Evolutionary conservation across 1,140 invertebrate genomes (phyloP).

Genomic region (Aphidius ervi): DNA sequence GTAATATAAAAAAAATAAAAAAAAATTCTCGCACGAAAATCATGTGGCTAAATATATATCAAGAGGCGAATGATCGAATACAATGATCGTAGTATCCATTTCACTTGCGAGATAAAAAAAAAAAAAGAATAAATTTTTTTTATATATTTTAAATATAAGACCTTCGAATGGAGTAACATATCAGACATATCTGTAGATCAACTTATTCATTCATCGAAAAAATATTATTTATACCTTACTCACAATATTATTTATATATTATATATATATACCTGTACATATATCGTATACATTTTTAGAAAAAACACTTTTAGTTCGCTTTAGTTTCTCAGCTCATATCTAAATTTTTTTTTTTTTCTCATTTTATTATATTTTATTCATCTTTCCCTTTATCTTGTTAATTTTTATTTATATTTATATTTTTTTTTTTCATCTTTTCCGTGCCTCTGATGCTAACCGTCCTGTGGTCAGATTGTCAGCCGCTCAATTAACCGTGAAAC

Average conservation of each 20-base stretch:
- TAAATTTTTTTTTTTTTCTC: neutral
- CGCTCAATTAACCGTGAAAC: slow-evolving; percentile 55
- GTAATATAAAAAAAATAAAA: neutral
- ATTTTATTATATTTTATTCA: neutral
- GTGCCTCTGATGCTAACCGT: slow-evolving; percentile 37
- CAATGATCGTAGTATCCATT: slow-evolving; percentile 19
- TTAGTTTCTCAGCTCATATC: neutral
- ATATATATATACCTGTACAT: too few relatives aligned
- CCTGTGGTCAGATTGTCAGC: slow-evolving; percentile 53
- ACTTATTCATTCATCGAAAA: slow-evolving; percentile 16
- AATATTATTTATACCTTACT: neutral
- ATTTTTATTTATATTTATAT: neutral
- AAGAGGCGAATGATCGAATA: neutral
- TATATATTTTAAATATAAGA: neutral
- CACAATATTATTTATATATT: too few relatives aligned
- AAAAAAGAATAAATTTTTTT: neutral
- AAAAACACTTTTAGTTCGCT: neutral
- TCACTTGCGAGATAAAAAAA: slow-evolving; percentile 5
- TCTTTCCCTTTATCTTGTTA: neutral
- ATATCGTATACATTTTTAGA: neutral
- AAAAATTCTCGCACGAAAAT: slow-evolving; percentile 4
- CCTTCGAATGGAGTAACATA: neutral
- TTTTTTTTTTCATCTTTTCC: neutral
- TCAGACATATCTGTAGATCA: slow-evolving; percentile 12
- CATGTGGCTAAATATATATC: neutral